Conservation (phyloP, 1,140 invertebrate genomes). For the Heliothis virescens region DNA sequence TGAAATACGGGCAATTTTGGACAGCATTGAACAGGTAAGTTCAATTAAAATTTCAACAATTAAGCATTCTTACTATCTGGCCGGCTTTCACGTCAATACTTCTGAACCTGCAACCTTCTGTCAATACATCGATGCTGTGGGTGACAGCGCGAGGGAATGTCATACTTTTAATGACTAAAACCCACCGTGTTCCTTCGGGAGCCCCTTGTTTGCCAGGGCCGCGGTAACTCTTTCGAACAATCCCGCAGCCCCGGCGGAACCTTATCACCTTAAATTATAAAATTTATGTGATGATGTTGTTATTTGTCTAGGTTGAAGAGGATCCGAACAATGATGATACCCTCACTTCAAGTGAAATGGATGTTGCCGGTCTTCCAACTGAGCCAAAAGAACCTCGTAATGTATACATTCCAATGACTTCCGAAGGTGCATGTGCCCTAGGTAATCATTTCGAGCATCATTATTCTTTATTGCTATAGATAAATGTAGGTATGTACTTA, state of each 20-base stretch:
- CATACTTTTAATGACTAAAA: too few relatives aligned
- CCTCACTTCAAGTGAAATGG: constrained; percentile 65
- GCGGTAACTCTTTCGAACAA: too few relatives aligned
- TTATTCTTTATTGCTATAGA: too few relatives aligned
- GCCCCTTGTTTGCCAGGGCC: too few relatives aligned
- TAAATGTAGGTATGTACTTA: too few relatives aligned
- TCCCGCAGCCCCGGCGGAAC: too few relatives aligned
- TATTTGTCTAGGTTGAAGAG: constrained; percentile 64
- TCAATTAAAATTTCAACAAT: constrained; percentile 18
- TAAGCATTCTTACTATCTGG: background rate
- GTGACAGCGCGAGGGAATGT: too few relatives aligned
- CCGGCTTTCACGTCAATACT: too few relatives aligned
- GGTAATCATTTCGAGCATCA: constrained; percentile 42
- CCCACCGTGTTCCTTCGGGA: too few relatives aligned
- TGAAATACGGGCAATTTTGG: constrained; percentile 69
- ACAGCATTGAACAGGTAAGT: constrained; percentile 72
- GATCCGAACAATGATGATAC: constrained; percentile 76
- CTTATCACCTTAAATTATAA: too few relatives aligned
- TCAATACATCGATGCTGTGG: too few relatives aligned
- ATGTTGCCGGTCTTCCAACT: constrained; percentile 52
- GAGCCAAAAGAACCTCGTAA: constrained; percentile 60
- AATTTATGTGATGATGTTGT: background rate
- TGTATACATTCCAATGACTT: constrained; percentile 65
- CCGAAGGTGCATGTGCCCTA: constrained; percentile 65
- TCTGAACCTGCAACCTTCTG: too few relatives aligned